Conservation (phyloP, 2,797 vertebrate species). For the Acrocephalus scirpaceus region DNA sequence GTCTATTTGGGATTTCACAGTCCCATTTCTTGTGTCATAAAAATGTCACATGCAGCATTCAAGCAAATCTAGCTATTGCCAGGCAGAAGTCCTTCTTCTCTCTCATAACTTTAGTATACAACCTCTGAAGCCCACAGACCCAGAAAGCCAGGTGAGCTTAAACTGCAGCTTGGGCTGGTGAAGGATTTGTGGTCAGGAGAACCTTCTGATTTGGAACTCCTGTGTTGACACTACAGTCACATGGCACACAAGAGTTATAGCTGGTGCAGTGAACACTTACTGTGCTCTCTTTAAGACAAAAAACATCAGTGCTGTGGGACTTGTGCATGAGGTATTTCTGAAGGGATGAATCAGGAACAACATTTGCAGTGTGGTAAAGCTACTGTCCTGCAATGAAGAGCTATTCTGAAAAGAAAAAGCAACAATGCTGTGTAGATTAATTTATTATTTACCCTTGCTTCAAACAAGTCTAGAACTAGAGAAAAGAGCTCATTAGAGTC, state of each 20-base stretch:
- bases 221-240: not conserved
- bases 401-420: not conserved
- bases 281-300: not conserved
- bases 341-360: not conserved
- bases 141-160: not conserved
- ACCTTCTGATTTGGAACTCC: not conserved
- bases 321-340: not conserved
- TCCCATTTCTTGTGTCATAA: not conserved
- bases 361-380: not conserved
- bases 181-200: not conserved
- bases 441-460: not conserved
- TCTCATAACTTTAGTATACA: not conserved
- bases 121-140: accelerated
- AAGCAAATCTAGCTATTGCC: not conserved
- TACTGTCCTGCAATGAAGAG: not conserved
- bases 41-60: not conserved
- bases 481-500: not conserved
- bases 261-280: not conserved
- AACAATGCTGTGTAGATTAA: not conserved
- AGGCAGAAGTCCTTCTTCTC: not conserved
- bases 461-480: not conserved
- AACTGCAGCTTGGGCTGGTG: not conserved
- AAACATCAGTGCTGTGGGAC: not conserved
- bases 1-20: not conserved
- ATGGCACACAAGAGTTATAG: not conserved